Conservation (phyloP, 2,888 invertebrate species). For the Lomographa bimaculata region DNA sequence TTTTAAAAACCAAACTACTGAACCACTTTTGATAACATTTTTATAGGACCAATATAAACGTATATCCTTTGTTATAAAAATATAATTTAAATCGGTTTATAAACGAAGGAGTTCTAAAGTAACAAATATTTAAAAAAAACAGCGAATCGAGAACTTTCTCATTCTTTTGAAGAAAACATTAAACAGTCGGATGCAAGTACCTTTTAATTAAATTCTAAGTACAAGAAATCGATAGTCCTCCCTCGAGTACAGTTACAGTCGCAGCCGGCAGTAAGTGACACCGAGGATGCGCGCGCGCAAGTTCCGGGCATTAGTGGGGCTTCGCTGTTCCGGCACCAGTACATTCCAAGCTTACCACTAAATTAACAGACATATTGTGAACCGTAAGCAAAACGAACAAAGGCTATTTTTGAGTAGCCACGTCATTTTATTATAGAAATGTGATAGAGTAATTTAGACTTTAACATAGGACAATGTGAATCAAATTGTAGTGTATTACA, state of each 20-base stretch:
- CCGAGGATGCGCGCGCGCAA: conserved; percentile 75
- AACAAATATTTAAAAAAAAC: too few species aligned
- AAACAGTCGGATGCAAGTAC: too few species aligned
- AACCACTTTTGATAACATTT: too few species aligned
- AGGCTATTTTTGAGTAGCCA: background rate
- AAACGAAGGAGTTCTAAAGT: too few species aligned
- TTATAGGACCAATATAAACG: too few species aligned
- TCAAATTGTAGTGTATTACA: background rate
- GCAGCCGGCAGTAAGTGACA: conserved; percentile 61
- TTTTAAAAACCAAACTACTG: too few species aligned
- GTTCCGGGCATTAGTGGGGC: conserved; percentile 77
- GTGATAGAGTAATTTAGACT: conserved; percentile 7
- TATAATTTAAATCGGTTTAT: too few species aligned
- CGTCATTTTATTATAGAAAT: too few species aligned
- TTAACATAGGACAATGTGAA: background rate
- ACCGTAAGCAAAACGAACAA: background rate
- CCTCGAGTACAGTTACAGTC: conserved; percentile 59
- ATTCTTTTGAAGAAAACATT: too few species aligned
- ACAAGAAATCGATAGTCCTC: conserved; percentile 49
- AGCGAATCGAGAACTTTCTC: too few species aligned
- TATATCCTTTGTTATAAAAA: too few species aligned
- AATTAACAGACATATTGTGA: conserved; percentile 1
- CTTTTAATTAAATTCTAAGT: conserved; percentile 33
- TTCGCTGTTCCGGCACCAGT: conserved; percentile 67
- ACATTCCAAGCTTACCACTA: conserved; percentile 11